Evolutionary conservation across 2,113 vertebrate genomes (phyloP), one percentile per base, ranked within the genome.

Genomic region (Epinephelus lanceolatus): DNA sequence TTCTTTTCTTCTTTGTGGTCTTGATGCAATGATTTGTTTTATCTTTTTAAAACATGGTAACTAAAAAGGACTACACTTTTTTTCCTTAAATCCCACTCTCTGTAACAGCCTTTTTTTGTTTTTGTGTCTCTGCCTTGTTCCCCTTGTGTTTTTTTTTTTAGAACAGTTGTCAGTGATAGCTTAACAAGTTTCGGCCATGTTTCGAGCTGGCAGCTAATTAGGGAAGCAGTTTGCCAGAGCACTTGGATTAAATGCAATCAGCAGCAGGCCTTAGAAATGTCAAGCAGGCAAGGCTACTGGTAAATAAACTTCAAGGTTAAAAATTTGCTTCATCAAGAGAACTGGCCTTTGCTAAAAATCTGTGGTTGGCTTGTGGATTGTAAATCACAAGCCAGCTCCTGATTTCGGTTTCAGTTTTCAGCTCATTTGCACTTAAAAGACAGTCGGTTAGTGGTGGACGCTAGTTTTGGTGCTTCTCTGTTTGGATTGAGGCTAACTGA

Each of bases 141-240:
- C 27, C 76, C 6, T 19, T 23, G 60, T 57, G 52, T 52, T 78
- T 27, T 80, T n/a, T n/a, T 72, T 72, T 76, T 59, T 37, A 45
- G 30, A 59, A 63, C 56, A 63, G 47, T 66, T 84, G 53, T 85
- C 73, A 45, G 49, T 85, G 68, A 82, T 69, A 78, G 37, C 60
- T 67, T 73, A 83, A 90, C 83, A 81, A 75, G 49, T 85, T 80
- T 42, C n/a, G 1, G 49, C 59, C 55, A 62, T 86, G 78, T 84
- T 85, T n/a, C 0, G 52, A 74, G 62, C 78, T 83, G 76, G 88
- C 76, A 88, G 62, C 83, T 90, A 91, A 90, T 90, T 89, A 90
- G 66, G 66, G 11, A 75, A 86, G 79, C 55, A 47, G 70, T 90
- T 87, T 81, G 62, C 76, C 74, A 55, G 59, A 83, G 51, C 65